Percentiles rank a stretch among this genome's conserved stretches.
These are phyloP conservation scores for Umimayanthus chanpuru DNA, from an alignment of 92 coral and sea anemone genomes.

Conservation along the genomic window DNA sequence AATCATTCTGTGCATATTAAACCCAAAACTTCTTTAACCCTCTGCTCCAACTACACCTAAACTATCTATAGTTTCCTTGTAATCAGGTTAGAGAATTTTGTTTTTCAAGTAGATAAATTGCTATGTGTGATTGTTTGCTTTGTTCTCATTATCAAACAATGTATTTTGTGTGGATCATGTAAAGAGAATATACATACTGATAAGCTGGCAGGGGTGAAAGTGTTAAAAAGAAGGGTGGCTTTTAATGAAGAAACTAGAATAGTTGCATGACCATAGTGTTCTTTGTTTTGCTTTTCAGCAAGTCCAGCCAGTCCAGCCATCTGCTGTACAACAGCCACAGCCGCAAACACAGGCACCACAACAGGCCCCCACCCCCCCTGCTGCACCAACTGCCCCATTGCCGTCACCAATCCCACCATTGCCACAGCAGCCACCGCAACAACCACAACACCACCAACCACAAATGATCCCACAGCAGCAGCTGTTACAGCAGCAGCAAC, in stretches of 20 bases:
- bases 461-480: conserved; percentile 56
- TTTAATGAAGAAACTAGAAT: not conserved
- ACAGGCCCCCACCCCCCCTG: conserved; percentile 40
- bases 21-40: too few species aligned
- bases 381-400: conserved; percentile 46
- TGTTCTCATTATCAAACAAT: too few species aligned
- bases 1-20: too few species aligned
- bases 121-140: too few species aligned
- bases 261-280: not conserved
- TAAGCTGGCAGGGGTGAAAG: too few species aligned
- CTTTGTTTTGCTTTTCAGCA: conserved; percentile 18
- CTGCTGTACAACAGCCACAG: conserved; percentile 39
- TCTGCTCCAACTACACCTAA: too few species aligned
- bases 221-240: not conserved
- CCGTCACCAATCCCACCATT: conserved; percentile 49
- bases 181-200: too few species aligned
- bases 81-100: too few species aligned
- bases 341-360: conserved; percentile 52
- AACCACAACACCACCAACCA: conserved; percentile 50
- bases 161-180: too few species aligned
- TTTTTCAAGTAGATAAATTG: too few species aligned
- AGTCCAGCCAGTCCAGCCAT: conserved; percentile 18
- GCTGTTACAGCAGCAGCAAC: conserved; percentile 41
- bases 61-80: too few species aligned
- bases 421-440: conserved; percentile 50